phyloP scores from a whole-genome alignment of 2,113 vertebrate species.

The Serilophus lunatus region DNA sequence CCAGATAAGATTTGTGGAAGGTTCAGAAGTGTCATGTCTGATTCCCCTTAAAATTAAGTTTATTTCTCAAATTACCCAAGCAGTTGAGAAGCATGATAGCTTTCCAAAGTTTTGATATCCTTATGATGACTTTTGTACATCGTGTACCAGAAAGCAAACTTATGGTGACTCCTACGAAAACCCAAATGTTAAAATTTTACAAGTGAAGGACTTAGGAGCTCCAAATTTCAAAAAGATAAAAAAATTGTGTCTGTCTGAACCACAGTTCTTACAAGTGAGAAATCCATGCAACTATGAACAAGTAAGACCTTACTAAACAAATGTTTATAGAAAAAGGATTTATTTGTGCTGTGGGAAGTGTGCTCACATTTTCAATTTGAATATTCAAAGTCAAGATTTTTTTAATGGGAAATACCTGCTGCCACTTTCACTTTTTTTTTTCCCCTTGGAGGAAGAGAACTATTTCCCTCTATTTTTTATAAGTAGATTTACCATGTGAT shows the following conservation, averaged over 20 bases:
- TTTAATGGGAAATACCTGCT: neutral
- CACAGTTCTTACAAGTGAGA: neutral
- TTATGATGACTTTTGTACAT: neutral
- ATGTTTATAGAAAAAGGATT: neutral
- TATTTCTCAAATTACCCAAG: neutral
- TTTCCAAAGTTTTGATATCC: neutral
- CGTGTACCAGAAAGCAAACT: neutral
- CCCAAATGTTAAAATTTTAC: neutral
- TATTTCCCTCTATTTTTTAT: neutral
- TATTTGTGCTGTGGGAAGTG: neutral
- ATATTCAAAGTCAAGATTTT: neutral
- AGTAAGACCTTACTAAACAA: neutral
- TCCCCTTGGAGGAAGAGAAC: neutral
- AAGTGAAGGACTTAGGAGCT: neutral
- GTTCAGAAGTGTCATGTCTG: neutral
- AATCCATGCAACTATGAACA: neutral
- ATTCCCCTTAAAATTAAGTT: neutral
- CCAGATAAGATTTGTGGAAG: neutral
- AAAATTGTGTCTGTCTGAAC: neutral
- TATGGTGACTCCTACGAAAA: neutral
- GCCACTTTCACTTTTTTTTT: neutral
- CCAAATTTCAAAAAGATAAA: neutral
- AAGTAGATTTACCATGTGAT: accelerated
- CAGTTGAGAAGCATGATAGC: neutral
- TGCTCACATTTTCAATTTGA: neutral